Conservation (phyloP, 1,140 invertebrate species). For the Neelides sp. region DNA sequence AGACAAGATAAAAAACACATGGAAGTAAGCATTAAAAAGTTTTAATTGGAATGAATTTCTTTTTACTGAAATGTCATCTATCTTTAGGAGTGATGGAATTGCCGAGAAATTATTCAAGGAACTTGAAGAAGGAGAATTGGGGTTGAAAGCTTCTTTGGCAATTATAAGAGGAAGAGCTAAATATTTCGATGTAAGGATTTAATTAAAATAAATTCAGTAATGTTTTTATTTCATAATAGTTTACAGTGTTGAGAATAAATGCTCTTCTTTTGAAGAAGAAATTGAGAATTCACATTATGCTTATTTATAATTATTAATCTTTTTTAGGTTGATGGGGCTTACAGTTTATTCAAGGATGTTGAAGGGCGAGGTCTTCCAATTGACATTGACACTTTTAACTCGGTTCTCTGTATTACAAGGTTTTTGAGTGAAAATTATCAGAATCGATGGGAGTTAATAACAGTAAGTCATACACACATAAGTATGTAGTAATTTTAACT, state of each 20-base stretch:
- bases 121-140: constrained; percentile 35
- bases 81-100: constrained; percentile 47
- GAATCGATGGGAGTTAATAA: constrained; percentile 47
- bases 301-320: constrained; percentile 20
- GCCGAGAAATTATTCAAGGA: constrained; percentile 51
- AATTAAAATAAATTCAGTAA: background rate
- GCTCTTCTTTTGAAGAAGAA: too few species aligned
- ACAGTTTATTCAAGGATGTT: constrained; percentile 52
- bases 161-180: constrained; percentile 62
- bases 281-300: constrained; percentile 8
- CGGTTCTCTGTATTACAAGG: constrained; percentile 46
- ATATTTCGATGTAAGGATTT: constrained; percentile 43
- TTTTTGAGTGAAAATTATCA: constrained; percentile 50
- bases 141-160: constrained; percentile 46
- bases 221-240: too few species aligned
- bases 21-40: constrained; percentile 48
- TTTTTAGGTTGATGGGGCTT: constrained; percentile 48
- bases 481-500: background rate
- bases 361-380: constrained; percentile 48
- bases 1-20: constrained; percentile 49
- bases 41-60: background rate
- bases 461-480: constrained; percentile 31
- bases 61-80: constrained; percentile 11
- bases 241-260: too few species aligned
- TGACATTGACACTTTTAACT: constrained; percentile 54